Percentiles rank a stretch among this genome's conserved stretches.
phyloP scores from a whole-genome alignment of 2,888 invertebrate species.

The Cybosia mesomella region DNA sequence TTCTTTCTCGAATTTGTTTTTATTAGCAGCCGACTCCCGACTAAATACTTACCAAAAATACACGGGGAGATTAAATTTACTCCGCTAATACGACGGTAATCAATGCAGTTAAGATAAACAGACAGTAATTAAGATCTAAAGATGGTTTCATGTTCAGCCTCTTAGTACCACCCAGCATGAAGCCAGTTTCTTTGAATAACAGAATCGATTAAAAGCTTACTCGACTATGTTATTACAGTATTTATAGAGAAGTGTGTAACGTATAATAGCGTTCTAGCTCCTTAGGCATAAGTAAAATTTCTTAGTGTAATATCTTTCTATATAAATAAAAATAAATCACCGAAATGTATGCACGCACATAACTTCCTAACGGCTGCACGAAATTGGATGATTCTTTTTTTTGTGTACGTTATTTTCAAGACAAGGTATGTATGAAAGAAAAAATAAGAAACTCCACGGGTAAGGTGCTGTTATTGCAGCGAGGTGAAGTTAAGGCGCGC shows the following conservation, averaged over 20 bases:
- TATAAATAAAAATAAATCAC: too few relatives aligned
- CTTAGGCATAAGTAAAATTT: too few relatives aligned
- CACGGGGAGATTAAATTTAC: neutral
- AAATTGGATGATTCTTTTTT: too few relatives aligned
- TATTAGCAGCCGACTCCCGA: neutral
- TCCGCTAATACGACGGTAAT: neutral
- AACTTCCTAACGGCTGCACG: too few relatives aligned
- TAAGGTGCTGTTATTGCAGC: too few relatives aligned
- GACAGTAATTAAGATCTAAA: neutral
- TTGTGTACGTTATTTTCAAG: too few relatives aligned
- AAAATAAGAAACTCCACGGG: too few relatives aligned
- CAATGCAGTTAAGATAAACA: neutral
- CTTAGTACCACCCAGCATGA: neutral
- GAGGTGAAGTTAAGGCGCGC: too few relatives aligned
- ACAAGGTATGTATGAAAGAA: too few relatives aligned
- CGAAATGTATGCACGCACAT: too few relatives aligned
- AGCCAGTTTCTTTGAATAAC: neutral
- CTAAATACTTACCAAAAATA: neutral
- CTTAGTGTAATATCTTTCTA: too few relatives aligned
- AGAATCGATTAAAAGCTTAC: neutral
- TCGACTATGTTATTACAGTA: neutral
- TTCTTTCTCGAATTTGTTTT: too few relatives aligned
- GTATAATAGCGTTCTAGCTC: neutral
- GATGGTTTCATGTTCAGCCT: neutral
- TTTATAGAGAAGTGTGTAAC: neutral